Conservation (phyloP, 2,113 vertebrate genomes). For the Colinus virginianus region DNA sequence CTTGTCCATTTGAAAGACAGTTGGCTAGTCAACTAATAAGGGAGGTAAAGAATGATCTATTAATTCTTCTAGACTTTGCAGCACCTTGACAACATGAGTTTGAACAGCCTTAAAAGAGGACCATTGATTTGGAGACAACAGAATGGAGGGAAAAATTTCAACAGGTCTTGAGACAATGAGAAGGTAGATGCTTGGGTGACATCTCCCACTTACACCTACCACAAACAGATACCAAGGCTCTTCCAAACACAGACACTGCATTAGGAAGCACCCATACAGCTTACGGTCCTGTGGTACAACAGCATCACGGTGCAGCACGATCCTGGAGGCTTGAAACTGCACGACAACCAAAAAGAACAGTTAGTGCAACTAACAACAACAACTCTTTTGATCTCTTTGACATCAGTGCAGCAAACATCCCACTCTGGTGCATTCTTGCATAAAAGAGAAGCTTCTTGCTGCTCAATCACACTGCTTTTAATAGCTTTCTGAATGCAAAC, state of each 20-base stretch:
- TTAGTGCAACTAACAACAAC: slow-evolving; percentile 28
- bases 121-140: fast-evolving
- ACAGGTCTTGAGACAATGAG: not conserved
- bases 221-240: not conserved
- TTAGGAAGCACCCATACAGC: fast-evolving
- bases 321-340: not conserved
- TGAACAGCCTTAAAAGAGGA: not conserved
- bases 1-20: not conserved
- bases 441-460: slow-evolving; percentile 53
- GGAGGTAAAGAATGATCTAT: not conserved
- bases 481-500: slow-evolving; percentile 59
- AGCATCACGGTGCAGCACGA: fast-evolving
- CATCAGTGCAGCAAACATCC: slow-evolving; percentile 32
- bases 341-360: slow-evolving; percentile 38
- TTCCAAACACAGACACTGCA: fast-evolving
- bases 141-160: not conserved
- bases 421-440: not conserved
- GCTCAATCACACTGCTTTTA: slow-evolving; percentile 60
- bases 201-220: fast-evolving
- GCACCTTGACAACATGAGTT: not conserved
- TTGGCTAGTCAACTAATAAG: not conserved
- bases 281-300: fast-evolving
- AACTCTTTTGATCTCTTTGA: slow-evolving; percentile 41
- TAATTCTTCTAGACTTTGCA: not conserved
- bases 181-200: not conserved